Base-by-base conservation (phyloP, 37 sponge, comb jelly and placozoan genomes). In the Cliona cf. orientalis region DNA sequence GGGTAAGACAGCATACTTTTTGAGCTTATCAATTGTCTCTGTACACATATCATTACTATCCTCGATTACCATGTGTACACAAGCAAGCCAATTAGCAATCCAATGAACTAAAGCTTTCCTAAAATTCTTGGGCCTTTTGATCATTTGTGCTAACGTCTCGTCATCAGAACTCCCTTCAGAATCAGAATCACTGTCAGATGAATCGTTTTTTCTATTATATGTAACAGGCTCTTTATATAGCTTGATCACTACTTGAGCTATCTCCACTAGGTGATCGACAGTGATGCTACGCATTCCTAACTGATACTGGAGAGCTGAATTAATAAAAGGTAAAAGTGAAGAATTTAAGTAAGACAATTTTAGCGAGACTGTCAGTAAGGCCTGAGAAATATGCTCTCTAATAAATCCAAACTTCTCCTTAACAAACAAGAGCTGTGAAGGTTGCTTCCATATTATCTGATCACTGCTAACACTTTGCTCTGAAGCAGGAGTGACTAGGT, bases 81-180 rank as follows among this genome's bases (percentile, higher is more conserved):
- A 89, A 2, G 83, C 79, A 34, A 89, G 65, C 90, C 90, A 89
- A 32, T 79, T 38, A 4, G 90, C 80, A 42, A 89, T 41, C 90
- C 90, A 89, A 2, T 3, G 25, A 9, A 84, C 44, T 0, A 83
- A 56, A 28, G n/a, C n/a, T n/a, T n/a, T n/a, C n/a, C n/a, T n/a
- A n/a, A n/a, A n/a, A n/a, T n/a, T n/a, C n/a, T n/a, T n/a, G n/a
- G n/a, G n/a, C n/a, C n/a, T n/a, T n/a, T n/a, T n/a, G n/a, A n/a
- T n/a, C n/a, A n/a, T n/a, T n/a, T n/a, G n/a, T n/a, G n/a, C n/a
- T n/a, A n/a, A n/a, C n/a, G n/a, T n/a, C n/a, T n/a, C n/a, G 0
- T 53, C 44, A 65, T 58, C 39, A 39, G 57, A 60, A 42, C 11
- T 40, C 34, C 46, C 66, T 45, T 56, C 12, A 68, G 11, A 7